Percentiles rank a stretch among this genome's conserved stretches.
phyloP scores from a whole-genome alignment of 1,140 invertebrate species.

The Drosophila guanche region DNA sequence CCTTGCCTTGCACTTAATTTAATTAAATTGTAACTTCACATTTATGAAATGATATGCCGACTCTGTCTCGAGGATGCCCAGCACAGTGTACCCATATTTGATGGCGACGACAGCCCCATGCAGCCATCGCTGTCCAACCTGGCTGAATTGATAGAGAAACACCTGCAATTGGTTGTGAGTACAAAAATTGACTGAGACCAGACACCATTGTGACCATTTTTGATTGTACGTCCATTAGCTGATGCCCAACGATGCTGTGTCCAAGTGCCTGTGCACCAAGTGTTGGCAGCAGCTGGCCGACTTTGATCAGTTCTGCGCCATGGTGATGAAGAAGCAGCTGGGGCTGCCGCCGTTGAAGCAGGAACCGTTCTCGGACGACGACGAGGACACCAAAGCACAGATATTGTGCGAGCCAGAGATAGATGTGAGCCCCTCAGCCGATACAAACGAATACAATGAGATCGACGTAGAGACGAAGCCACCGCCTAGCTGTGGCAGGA shows the following conservation, averaged over 20 bases:
- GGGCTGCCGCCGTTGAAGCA: constrained; percentile 34
- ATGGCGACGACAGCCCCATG: constrained; percentile 9
- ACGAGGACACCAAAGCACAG: constrained; percentile 31
- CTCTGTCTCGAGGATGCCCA: constrained; percentile 47
- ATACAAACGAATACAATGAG: constrained; percentile 33
- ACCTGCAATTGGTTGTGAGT: constrained; percentile 41
- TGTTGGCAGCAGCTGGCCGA: constrained; percentile 49
- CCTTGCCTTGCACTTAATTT: too few relatives aligned
- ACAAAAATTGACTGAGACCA: background rate
- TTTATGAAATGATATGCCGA: constrained; percentile 39
- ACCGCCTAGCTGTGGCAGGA: background rate
- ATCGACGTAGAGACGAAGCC: constrained; percentile 28
- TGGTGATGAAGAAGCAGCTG: constrained; percentile 49
- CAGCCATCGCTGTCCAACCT: constrained; percentile 27
- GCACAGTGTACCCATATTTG: constrained; percentile 42
- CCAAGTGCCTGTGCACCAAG: constrained; percentile 34
- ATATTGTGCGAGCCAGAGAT: constrained; percentile 48
- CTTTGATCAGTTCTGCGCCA: constrained; percentile 44
- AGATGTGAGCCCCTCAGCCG: constrained; percentile 31
- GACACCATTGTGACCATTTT: too few relatives aligned
- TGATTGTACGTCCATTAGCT: constrained; percentile 13
- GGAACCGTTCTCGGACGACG: constrained; percentile 34
- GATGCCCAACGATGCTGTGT: constrained; percentile 27
- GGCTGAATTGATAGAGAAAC: constrained; percentile 40
- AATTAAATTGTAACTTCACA: background rate